Evolutionary conservation across 37 sponge, comb jelly and placozoan genomes (phyloP).

Genomic region (Spongilla lacustris): DNA sequence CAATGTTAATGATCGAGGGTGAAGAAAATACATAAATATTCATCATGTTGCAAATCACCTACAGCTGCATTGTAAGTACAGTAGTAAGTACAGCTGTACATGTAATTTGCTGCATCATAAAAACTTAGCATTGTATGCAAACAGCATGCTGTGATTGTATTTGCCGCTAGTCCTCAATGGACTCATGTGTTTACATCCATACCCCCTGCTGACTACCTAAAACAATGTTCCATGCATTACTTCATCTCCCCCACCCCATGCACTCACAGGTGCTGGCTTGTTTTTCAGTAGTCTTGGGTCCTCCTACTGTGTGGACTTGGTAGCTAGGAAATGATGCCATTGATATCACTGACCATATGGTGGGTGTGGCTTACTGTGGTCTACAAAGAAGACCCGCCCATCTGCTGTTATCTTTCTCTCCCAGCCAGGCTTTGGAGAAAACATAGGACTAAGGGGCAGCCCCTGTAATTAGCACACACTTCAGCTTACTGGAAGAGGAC

Average conservation of each 20-base stretch:
- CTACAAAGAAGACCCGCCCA: slow-evolving; percentile 90
- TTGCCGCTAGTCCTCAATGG: too few species aligned
- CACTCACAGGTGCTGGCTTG: slow-evolving; percentile 72
- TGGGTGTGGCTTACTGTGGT: slow-evolving; percentile 78
- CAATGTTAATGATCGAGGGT: too few species aligned
- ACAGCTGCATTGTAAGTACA: too few species aligned
- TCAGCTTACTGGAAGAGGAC: slow-evolving; percentile 11
- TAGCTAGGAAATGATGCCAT: slow-evolving; percentile 14
- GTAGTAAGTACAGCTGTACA: too few species aligned
- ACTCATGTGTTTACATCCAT: neutral
- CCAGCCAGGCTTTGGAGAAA: slow-evolving; percentile 79
- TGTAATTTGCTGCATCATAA: too few species aligned
- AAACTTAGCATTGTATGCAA: too few species aligned
- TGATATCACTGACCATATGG: neutral
- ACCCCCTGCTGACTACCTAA: neutral
- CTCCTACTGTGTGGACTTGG: slow-evolving; percentile 90
- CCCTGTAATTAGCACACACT: neutral
- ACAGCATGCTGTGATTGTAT: too few species aligned
- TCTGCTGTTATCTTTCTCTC: slow-evolving; percentile 75
- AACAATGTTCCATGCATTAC: too few species aligned
- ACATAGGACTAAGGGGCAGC: neutral
- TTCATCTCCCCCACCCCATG: neutral
- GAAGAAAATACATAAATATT: too few species aligned
- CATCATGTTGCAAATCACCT: too few species aligned
- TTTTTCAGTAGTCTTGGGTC: slow-evolving; percentile 78